Base-by-base conservation (phyloP, 2,797 vertebrate genomes). In the Spinus pinus region DNA sequence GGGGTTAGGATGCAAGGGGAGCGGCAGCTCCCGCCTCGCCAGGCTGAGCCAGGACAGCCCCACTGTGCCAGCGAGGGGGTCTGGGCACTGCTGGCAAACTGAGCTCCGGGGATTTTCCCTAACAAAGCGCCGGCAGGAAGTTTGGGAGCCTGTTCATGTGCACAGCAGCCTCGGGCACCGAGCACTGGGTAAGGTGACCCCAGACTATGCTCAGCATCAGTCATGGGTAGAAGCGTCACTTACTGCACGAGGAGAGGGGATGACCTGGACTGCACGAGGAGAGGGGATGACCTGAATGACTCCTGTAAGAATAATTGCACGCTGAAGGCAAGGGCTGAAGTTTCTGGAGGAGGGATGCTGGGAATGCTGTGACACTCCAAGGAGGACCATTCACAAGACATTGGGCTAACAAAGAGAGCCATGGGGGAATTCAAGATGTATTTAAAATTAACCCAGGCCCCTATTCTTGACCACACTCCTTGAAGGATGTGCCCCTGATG, bases 41-140 rank as follows among this genome's bases (percentile, higher is more conserved):
- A 12, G 60, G 72, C 71, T 24, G 67, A 67, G 64, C 42, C 0
- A 0, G 86, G 86, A 37, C 0, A 0, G 74, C 75, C 64, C 47
- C 66, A 4, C 57, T 1, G 2, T 2, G 1, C 56, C 7, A 20
- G 27, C 0, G 0, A 31, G 2, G 28, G 61, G 33, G 9, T 53
- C 83, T 31, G 56, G 87, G 46, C 65, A 14, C 88, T 18, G 81
- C 78, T 39, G 81, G 61, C 42, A 77, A 28, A 33, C 3, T 3
- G 3, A 37, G 2, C 27, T 4, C 24, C 80, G 53, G 83, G 49
- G 2, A 3, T 50, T 27, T 21, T 28, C 9, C 62, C 69, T 74
- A 31, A 71, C 2, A 12, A 72, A 50, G 7, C 2, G 0, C 23
- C 56, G 30, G 89, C 58, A n/a, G 70, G 56, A 62, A 60, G 79